Evolutionary conservation across 2,888 invertebrate genomes (phyloP).

Genomic region (Parnassius mnemosyne): DNA sequence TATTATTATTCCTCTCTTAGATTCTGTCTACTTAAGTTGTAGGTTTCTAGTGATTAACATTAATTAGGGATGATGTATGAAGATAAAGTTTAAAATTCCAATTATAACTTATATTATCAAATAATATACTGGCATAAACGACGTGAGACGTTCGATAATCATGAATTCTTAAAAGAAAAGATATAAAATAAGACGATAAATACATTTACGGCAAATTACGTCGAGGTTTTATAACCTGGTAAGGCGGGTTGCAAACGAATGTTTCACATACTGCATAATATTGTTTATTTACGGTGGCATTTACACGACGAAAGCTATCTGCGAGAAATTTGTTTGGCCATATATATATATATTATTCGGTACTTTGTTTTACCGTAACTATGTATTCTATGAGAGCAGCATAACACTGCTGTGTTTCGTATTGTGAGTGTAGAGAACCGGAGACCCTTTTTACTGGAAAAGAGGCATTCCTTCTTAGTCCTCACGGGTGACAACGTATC

Average conservation of each 20-base stretch:
- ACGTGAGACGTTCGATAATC: slow-evolving; percentile 11
- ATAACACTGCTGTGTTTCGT: no score
- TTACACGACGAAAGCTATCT: slow-evolving; percentile 17
- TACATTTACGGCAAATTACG: slow-evolving; percentile 27
- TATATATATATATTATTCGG: slow-evolving; percentile 1
- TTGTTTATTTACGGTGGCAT: slow-evolving; percentile 16
- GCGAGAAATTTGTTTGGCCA: slow-evolving; percentile 10
- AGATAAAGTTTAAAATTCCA: no score
- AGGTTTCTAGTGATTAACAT: no score
- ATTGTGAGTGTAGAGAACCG: no score
- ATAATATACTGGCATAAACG: slow-evolving; percentile 14
- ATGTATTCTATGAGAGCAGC: no score
- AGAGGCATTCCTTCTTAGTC: no score
- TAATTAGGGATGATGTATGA: no score
- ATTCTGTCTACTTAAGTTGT: no score
- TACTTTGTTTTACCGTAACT: no score
- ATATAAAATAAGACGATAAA: slow-evolving; percentile 27
- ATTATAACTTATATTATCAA: background rate
- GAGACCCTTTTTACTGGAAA: no score
- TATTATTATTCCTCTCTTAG: no score
- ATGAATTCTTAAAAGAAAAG: slow-evolving; percentile 25
- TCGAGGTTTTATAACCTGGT: slow-evolving; percentile 20
- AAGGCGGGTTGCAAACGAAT: slow-evolving; percentile 17
- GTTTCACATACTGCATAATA: slow-evolving; percentile 24
- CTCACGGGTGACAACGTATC: no score